phyloP scores from a whole-genome alignment of 2,888 invertebrate genomes.

The Pollenia griseotomentosa region DNA sequence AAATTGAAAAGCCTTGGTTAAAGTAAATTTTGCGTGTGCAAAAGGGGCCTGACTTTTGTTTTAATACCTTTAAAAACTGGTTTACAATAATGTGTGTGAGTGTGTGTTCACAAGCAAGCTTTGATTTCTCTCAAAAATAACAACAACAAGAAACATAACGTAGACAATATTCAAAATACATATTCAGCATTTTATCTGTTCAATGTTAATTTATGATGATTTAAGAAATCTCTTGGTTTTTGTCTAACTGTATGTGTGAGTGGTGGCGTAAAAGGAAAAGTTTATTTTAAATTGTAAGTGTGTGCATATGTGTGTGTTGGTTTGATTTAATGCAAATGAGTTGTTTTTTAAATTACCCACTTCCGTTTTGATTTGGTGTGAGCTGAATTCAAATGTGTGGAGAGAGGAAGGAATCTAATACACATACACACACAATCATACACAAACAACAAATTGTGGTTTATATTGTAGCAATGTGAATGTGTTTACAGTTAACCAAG shows the following conservation, averaged over 20 bases:
- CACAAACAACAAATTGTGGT: constrained; percentile 15
- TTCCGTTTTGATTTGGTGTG: constrained; percentile 55
- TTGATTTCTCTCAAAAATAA: constrained; percentile 9
- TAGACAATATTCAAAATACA: constrained; percentile 9
- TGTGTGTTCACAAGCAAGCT: background rate
- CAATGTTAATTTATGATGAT: constrained; percentile 40
- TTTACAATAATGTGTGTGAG: too few species aligned
- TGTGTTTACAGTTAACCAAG: constrained; percentile 62
- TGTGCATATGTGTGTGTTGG: constrained; percentile 4
- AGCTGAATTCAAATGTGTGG: constrained; percentile 7
- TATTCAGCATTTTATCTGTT: constrained; percentile 3
- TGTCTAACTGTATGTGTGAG: background rate
- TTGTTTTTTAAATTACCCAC: constrained; percentile 51
- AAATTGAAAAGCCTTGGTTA: too few species aligned
- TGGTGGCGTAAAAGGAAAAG: background rate
- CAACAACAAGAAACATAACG: background rate
- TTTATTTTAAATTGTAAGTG: constrained; percentile 7
- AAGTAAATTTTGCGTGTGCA: too few species aligned
- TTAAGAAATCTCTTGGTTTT: constrained; percentile 11
- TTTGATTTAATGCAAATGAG: background rate
- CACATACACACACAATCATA: too few species aligned
- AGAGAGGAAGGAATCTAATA: background rate
- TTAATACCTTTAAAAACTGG: background rate
- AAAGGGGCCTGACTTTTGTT: background rate
- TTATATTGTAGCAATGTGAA: constrained; percentile 40